A percentile compares a stretch with the other conserved stretches of the same genome.
These are phyloP conservation scores for Xenotilapia caudafasciata DNA, from an alignment of 2,113 vertebrate species.

Conservation along the genomic window DNA sequence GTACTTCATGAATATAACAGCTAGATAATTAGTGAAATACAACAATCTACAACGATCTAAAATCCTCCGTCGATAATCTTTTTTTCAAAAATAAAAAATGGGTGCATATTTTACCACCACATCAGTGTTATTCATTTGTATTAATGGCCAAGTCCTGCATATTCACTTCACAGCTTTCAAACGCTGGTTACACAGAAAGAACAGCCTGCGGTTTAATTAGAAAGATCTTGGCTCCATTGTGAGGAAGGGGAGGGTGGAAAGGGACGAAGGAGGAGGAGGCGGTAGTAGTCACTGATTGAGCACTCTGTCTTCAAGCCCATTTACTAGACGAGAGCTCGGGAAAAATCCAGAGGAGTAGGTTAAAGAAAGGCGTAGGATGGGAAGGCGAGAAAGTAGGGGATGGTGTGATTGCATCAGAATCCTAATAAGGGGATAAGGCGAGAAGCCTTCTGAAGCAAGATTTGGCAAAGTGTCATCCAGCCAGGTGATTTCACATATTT, in stretches of 20 bases:
- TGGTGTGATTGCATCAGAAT: not conserved
- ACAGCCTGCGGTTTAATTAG: conserved; percentile 49
- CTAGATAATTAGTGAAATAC: conserved; percentile 31
- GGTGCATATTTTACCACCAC: not conserved
- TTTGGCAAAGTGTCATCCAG: not conserved
- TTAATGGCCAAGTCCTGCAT: conserved; percentile 16
- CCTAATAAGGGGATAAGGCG: not conserved
- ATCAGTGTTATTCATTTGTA: conserved; percentile 34
- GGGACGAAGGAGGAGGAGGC: not conserved
- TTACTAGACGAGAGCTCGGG: conserved; percentile 9
- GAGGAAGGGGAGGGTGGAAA: not conserved
- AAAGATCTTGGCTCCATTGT: conserved; percentile 23
- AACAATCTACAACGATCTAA: not conserved
- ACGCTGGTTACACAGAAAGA: conserved; percentile 41
- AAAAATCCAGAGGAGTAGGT: conserved; percentile 11
- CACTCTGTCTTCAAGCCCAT: conserved; percentile 42
- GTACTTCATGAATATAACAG: conserved; percentile 18
- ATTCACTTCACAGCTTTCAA: conserved; percentile 36
- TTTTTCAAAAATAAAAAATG: not conserved
- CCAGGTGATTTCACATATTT: not conserved
- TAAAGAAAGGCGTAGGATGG: not conserved
- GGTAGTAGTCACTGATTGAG: conserved; percentile 35
- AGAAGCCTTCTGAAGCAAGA: not conserved
- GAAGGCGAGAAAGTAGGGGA: not conserved
- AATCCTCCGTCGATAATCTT: not conserved